Conservation (phyloP, 2,888 invertebrate genomes). For the Liopterus haemorrhoidalis region DNA sequence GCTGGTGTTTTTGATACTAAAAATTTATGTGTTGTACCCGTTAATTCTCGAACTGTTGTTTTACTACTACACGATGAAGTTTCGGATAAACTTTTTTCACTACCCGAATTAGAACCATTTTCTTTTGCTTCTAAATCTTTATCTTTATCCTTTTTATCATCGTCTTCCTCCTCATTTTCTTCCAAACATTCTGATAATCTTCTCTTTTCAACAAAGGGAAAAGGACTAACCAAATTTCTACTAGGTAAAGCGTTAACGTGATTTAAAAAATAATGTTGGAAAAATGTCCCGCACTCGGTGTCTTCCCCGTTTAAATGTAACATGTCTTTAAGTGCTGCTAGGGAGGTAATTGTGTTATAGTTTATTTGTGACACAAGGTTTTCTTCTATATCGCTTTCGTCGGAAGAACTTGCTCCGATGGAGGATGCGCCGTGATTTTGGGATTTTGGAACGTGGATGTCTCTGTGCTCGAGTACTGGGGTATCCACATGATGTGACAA, state of each 20-base stretch:
- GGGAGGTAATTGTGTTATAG: slow-evolving; percentile 63
- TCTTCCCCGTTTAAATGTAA: slow-evolving; percentile 56
- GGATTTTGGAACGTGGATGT: slow-evolving; percentile 5
- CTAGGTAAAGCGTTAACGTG: slow-evolving; percentile 67
- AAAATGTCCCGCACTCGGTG: slow-evolving; percentile 36
- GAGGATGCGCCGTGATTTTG: slow-evolving; percentile 17
- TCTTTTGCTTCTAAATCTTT: slow-evolving; percentile 15
- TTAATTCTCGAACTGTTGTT: slow-evolving; percentile 44
- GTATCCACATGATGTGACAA: slow-evolving; percentile 12
- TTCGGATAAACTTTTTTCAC: slow-evolving; percentile 44
- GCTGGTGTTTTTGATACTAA: slow-evolving; percentile 48
- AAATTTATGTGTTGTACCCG: slow-evolving; percentile 51
- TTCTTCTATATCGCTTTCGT: slow-evolving; percentile 56
- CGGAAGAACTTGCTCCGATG: slow-evolving; percentile 36
- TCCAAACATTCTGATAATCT: slow-evolving; percentile 77
- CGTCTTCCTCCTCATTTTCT: slow-evolving; percentile 71
- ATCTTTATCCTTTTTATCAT: slow-evolving; percentile 34
- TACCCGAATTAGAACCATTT: slow-evolving; percentile 40
- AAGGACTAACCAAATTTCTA: slow-evolving; percentile 49
- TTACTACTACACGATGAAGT: slow-evolving; percentile 44
- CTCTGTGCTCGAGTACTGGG: slow-evolving; percentile 5
- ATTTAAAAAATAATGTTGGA: slow-evolving; percentile 65
- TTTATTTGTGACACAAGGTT: slow-evolving; percentile 62
- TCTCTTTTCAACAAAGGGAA: slow-evolving; percentile 55
- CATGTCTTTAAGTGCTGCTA: slow-evolving; percentile 63